Base-by-base conservation (phyloP, 2,797 vertebrate species). In the Periophthalmus magnuspinnatus region DNA sequence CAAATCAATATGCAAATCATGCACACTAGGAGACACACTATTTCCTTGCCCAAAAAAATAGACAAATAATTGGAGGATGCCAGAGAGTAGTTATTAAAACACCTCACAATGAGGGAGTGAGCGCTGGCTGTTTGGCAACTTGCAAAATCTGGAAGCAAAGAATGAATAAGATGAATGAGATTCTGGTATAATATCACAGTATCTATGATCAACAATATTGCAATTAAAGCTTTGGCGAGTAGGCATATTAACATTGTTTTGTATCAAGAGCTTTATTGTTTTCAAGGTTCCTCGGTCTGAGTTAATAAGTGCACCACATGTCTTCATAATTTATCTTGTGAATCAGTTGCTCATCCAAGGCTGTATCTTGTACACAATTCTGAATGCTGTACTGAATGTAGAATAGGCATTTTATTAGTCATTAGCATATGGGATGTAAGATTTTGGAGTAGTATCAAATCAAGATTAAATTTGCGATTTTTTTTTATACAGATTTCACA, bases 21-120 rank as follows among this genome's bases (percentile, higher is more conserved):
- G 32, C 16, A 58, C 24, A 58, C 57, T 34, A 56, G 9, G 7
- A 59, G 4, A 13, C 10, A 10, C 8, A 61, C n/a, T 11, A 61
- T 61, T 61, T 41, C 19, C 34, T n/a, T 61, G n/a, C 2, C 4
- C 9, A 34, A 41, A 21, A 58, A 61, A 36, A 32, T 13, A 32
- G 16, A 58, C 6, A 61, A 61, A 22, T 38, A 61, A 61, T 41
- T 21, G 59, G 33, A 61, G n/a, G n/a, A 41, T 38, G 34, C 34
- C n/a, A 38, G 59, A 38, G 33, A 61, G 34, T 22, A 36, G 58
- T 60, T 60, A 34, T 34, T 60, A 60, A 60, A 34, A 57, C 55
- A 57, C 52, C 52, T 32, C 55, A 55, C 21, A 22, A 57, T 34
- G 14, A 45, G 7, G 7, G 16, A 59, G 17, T 28, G 56, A 32